Conservation (phyloP, 2,113 vertebrate genomes). For the Formicarius rufipectus region DNA sequence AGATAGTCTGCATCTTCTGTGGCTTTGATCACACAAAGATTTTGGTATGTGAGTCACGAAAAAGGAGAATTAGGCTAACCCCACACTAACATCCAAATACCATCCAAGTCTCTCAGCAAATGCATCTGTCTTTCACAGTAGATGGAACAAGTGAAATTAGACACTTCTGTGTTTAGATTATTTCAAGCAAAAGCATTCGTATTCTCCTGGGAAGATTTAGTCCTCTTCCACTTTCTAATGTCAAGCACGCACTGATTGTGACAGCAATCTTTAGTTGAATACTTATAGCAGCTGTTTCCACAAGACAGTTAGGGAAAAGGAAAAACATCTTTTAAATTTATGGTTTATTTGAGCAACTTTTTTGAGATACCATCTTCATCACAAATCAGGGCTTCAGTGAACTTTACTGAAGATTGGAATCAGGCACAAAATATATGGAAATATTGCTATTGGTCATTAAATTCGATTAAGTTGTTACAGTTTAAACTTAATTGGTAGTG, state of each 20-base stretch:
- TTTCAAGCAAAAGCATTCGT: neutral
- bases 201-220: neutral
- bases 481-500: neutral
- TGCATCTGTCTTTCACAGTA: neutral
- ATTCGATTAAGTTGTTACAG: neutral
- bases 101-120: neutral
- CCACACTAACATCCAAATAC: neutral
- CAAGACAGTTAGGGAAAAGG: neutral
- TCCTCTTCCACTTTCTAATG: neutral
- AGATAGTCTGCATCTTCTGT: neutral
- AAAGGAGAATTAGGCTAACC: neutral
- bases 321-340: neutral
- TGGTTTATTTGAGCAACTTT: neutral
- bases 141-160: neutral
- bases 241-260: neutral
- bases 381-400: neutral
- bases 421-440: neutral
- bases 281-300: neutral
- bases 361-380: neutral
- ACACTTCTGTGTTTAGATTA: neutral
- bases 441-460: neutral
- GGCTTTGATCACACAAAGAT: neutral
- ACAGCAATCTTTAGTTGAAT: neutral
- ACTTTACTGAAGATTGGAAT: neutral
- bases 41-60: neutral